Base-by-base conservation (phyloP, 1,140 invertebrate genomes). In the Laodelphax striatellus region DNA sequence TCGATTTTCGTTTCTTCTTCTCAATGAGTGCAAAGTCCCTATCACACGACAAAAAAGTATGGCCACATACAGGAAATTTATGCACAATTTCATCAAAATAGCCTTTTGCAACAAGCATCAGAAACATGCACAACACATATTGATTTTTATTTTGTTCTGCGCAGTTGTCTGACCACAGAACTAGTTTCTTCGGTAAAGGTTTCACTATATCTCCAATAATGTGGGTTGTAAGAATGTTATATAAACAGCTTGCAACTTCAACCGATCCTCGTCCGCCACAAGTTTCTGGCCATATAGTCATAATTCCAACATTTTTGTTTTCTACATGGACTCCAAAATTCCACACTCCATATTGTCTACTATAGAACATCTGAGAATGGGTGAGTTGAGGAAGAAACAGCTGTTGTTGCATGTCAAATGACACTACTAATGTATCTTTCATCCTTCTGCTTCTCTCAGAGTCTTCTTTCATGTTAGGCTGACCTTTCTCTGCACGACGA, bases 341-440 rank as follows among this genome's bases (percentile, higher is more conserved):
- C 46, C 46, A 50, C 21, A 22, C 46, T 4, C 34, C 34, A 38
- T 5, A 38, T 38, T 38, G 34, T 38, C 34, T 38, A 14, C 46
- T 50, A 10, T 50, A 50, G 21, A 50, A 50, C 46, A 50, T 50
- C 21, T 50, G 16, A 22, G 21, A 50, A 11, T 50, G 46, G n/a
- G 46, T 50, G 8, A 50, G 21, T 19, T 50, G 46, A 50, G 46
- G 46, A 17, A 50, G 2, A 50, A 50, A 50, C 16, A 50, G 46
- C 21, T 50, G 46, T 22, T 50, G 46, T 50, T 50, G 46, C 46
- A 50, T 50, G 46, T 50, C 46, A 50, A 50, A 50, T 19, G 46
- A 50, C 46, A 50, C 34, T 38, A 50, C 46, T 50, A 19, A 50
- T 50, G 46, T 10, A 19, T 50, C 46, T 50, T 50, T 22, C 9